These are phyloP conservation scores for Sphyrna mokarran DNA, from an alignment of 2,113 vertebrate genomes.

Conservation along the genomic window DNA sequence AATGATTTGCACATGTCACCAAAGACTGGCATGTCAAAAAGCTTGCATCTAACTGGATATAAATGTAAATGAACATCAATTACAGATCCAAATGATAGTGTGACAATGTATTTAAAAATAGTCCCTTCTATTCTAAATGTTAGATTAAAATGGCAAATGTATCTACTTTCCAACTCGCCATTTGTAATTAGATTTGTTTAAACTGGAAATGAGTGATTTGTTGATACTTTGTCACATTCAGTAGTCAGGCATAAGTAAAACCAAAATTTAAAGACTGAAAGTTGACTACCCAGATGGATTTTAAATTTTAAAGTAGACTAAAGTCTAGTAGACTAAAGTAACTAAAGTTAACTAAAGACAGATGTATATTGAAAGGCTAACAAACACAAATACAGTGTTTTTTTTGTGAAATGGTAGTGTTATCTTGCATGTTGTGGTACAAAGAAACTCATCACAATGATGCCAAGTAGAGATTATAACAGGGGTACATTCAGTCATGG, in stretches of 20 bases:
- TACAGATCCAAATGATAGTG: neutral
- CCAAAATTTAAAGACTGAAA: neutral
- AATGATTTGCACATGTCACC: neutral
- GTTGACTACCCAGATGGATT: neutral
- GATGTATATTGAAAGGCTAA: neutral
- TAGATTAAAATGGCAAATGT: neutral
- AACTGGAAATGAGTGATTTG: neutral
- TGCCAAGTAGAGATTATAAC: neutral
- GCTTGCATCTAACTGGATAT: neutral
- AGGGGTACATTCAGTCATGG: neutral
- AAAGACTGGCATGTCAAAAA: neutral
- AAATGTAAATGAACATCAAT: neutral
- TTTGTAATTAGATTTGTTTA: neutral
- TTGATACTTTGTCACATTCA: neutral
- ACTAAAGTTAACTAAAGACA: neutral
- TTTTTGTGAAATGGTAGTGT: neutral
- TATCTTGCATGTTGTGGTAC: neutral
- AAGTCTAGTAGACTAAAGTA: no score
- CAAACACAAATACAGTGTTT: neutral
- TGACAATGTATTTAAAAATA: neutral
- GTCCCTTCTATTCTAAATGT: neutral
- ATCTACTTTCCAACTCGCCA: neutral
- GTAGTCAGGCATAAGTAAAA: neutral
- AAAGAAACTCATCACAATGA: neutral
- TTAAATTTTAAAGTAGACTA: slow-evolving; percentile 8